Percentiles rank a stretch among this genome's conserved stretches.
Evolutionary conservation across 2,888 invertebrate genomes (phyloP).

Genomic region (Ichneumon xanthorius): DNA sequence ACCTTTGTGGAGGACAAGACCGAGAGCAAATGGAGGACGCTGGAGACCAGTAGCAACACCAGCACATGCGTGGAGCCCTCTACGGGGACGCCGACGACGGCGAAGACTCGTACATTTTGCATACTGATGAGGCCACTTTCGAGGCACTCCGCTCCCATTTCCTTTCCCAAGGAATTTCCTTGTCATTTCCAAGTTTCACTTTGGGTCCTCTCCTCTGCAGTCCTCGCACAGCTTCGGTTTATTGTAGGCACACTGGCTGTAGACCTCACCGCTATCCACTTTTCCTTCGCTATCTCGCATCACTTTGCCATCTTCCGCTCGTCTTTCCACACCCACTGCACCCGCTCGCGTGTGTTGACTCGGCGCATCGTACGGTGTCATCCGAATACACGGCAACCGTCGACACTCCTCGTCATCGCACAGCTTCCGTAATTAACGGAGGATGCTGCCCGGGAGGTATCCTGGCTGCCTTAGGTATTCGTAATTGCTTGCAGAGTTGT

Average conservation of each 20-base stretch:
- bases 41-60: constrained; percentile 64
- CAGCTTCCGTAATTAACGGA: constrained; percentile 27
- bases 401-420: constrained; percentile 17
- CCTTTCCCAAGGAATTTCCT: constrained; percentile 76
- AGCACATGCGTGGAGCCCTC: constrained; percentile 72
- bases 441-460: background rate
- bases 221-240: constrained; percentile 61
- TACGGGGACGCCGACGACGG: constrained; percentile 38
- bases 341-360: constrained; percentile 28
- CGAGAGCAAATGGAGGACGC: constrained; percentile 73
- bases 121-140: constrained; percentile 81
- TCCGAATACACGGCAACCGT: constrained; percentile 14
- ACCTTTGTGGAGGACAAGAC: constrained; percentile 61
- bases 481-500: background rate
- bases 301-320: constrained; percentile 45
- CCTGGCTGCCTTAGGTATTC: background rate
- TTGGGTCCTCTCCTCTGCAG: constrained; percentile 55
- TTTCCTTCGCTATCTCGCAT: constrained; percentile 40
- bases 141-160: constrained; percentile 76
- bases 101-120: constrained; percentile 78
- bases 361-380: constrained; percentile 23
- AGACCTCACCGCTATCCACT: constrained; percentile 27
- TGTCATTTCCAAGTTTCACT: constrained; percentile 76
- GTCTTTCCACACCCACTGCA: background rate
- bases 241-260: constrained; percentile 56